Evolutionary conservation across 2,113 vertebrate species (phyloP).

Genomic region (Spheniscus mendiculus): DNA sequence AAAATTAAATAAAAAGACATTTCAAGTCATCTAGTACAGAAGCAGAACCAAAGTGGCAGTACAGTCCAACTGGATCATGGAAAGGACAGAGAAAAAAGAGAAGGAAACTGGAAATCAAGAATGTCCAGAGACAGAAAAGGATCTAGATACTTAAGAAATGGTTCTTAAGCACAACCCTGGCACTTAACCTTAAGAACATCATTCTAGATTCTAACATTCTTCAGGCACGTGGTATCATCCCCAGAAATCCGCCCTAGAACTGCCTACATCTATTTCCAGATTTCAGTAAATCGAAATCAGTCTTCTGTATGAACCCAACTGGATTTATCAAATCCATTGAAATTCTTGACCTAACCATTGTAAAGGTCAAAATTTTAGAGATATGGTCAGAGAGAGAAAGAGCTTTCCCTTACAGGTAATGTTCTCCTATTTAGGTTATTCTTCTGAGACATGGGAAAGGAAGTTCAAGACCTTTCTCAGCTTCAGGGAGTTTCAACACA

Average conservation of each 20-base stretch:
- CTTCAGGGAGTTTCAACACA: neutral
- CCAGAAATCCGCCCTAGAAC: neutral
- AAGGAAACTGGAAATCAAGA: neutral
- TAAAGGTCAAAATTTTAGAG: neutral
- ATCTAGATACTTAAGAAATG: neutral
- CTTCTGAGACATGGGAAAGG: neutral
- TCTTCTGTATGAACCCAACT: neutral
- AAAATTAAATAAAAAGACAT: neutral
- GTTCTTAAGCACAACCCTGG: neutral
- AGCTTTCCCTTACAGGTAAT: neutral
- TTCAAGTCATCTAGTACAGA: neutral
- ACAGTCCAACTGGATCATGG: neutral
- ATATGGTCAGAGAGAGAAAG: neutral
- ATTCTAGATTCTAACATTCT: neutral
- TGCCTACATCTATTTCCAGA: neutral
- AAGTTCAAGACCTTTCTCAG: neutral
- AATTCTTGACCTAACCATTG: neutral
- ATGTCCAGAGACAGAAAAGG: neutral
- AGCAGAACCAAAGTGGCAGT: neutral
- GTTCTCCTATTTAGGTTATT: neutral
- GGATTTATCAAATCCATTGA: neutral
- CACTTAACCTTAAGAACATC: neutral
- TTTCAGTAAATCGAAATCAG: neutral
- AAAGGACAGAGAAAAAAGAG: neutral
- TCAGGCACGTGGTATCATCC: fast-evolving